Evolutionary conservation across 2,797 vertebrate species (phyloP).

Genomic region (Silurus aristotelis): DNA sequence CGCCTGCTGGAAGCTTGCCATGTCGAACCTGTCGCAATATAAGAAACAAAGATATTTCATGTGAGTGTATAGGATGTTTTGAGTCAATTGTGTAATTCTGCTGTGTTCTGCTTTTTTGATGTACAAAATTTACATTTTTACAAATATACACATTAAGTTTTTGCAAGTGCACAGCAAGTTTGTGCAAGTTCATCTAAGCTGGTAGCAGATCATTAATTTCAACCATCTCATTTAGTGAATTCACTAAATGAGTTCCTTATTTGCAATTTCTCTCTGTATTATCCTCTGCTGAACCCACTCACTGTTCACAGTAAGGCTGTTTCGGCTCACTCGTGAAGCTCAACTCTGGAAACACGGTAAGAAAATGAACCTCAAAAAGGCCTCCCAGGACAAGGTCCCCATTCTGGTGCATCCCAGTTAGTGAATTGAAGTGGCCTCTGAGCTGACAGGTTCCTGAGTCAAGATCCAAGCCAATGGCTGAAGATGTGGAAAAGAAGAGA

Average conservation of each 20-base stretch:
- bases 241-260: neutral
- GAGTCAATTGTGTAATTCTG: neutral
- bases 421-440: conserved; percentile 44
- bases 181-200: neutral
- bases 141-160: neutral
- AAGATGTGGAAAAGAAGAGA: conserved; percentile 16
- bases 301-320: conserved; percentile 59
- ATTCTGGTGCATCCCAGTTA: conserved; percentile 60
- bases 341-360: conserved; percentile 64
- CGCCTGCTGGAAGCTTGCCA: conserved; percentile 62
- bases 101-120: neutral
- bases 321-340: conserved; percentile 67
- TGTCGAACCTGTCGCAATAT: conserved; percentile 60
- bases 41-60: conserved; percentile 9
- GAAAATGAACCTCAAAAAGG: conserved; percentile 68
- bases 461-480: conserved; percentile 25
- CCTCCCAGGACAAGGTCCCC: conserved; percentile 72
- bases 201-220: neutral
- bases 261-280: neutral
- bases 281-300: conserved; percentile 19
- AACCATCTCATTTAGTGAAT: neutral
- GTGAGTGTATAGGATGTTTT: conserved; percentile 26
- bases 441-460: conserved; percentile 39
- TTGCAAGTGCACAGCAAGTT: neutral
- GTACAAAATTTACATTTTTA: neutral